A percentile compares a stretch with the other conserved stretches of the same genome.
Conservation (phyloP, 1,140 invertebrate species). For the Drosophila bocqueti region DNA sequence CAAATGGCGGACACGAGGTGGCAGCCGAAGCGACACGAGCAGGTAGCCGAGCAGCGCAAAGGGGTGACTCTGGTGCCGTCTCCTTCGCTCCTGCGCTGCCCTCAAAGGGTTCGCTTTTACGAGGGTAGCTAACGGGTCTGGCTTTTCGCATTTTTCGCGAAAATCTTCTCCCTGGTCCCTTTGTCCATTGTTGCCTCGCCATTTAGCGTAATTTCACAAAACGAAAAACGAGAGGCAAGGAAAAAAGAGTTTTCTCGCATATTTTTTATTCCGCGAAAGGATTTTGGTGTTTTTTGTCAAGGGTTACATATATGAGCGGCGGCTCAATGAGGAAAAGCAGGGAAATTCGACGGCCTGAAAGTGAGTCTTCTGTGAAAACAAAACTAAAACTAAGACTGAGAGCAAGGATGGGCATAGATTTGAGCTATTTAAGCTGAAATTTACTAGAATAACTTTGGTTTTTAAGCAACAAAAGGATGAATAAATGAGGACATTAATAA, state of each 20-base stretch:
- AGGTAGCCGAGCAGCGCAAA: conserved; percentile 60
- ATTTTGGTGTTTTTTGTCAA: conserved; percentile 18
- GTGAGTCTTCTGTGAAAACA: not conserved
- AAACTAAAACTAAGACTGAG: not conserved
- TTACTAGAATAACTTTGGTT: not conserved
- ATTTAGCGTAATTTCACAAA: conserved; percentile 50
- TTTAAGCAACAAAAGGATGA: not conserved
- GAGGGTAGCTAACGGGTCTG: conserved; percentile 47
- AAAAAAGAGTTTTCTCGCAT: conserved; percentile 19
- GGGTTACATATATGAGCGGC: conserved; percentile 4
- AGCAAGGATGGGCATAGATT: no score
- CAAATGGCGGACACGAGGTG: conserved; percentile 56
- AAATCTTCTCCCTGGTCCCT: conserved; percentile 23
- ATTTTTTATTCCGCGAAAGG: conserved; percentile 23
- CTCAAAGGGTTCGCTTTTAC: conserved; percentile 72
- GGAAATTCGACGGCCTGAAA: not conserved
- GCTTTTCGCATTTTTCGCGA: conserved; percentile 62
- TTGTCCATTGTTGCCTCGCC: conserved; percentile 42
- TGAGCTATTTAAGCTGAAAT: not conserved
- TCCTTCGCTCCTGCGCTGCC: not conserved
- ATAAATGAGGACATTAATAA: not conserved
- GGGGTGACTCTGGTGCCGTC: conserved; percentile 53
- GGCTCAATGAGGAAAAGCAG: conserved; percentile 8
- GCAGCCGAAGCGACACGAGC: conserved; percentile 26
- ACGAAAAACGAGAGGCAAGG: conserved; percentile 5